Evolutionary conservation across 2,113 vertebrate species (phyloP).

Genomic region (Sander lucioperca): DNA sequence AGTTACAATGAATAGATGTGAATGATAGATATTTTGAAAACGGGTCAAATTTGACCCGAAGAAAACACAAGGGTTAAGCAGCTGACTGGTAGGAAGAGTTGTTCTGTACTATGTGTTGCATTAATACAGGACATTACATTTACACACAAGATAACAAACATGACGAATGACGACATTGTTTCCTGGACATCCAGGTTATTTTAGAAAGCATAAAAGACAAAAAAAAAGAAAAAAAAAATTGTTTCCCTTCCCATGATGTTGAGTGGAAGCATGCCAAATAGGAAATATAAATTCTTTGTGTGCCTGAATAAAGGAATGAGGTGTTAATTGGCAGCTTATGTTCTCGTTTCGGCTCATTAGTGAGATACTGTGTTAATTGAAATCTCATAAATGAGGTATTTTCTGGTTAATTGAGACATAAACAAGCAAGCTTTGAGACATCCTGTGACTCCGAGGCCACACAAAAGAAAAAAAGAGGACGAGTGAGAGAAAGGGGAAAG

Average conservation of each 20-base stretch:
- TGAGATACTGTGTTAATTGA: slow-evolving; percentile 70
- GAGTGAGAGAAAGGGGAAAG: neutral
- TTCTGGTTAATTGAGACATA: slow-evolving; percentile 60
- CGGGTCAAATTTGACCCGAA: too few species aligned
- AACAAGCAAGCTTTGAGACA: slow-evolving; percentile 42
- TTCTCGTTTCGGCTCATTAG: slow-evolving; percentile 74
- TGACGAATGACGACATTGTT: slow-evolving; percentile 35
- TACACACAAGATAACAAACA: neutral
- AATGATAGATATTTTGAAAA: too few species aligned
- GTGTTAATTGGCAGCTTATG: slow-evolving; percentile 75
- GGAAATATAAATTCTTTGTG: slow-evolving; percentile 60
- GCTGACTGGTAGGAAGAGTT: slow-evolving; percentile 26
- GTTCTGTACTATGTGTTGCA: slow-evolving; percentile 42
- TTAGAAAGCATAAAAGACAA: slow-evolving; percentile 11
- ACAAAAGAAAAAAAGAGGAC: neutral
- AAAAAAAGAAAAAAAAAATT: slow-evolving; percentile 22
- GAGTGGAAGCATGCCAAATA: slow-evolving; percentile 50
- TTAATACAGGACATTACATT: slow-evolving; percentile 42
- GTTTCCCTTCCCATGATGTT: slow-evolving; percentile 32
- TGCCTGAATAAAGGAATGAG: slow-evolving; percentile 55
- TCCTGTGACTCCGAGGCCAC: slow-evolving; percentile 21
- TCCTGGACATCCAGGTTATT: slow-evolving; percentile 28
- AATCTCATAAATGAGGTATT: slow-evolving; percentile 62
- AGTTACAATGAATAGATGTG: too few species aligned
- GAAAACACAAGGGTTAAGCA: slow-evolving; percentile 15